Conservation (phyloP, 2,797 vertebrate species). For the Falco columbarius region DNA sequence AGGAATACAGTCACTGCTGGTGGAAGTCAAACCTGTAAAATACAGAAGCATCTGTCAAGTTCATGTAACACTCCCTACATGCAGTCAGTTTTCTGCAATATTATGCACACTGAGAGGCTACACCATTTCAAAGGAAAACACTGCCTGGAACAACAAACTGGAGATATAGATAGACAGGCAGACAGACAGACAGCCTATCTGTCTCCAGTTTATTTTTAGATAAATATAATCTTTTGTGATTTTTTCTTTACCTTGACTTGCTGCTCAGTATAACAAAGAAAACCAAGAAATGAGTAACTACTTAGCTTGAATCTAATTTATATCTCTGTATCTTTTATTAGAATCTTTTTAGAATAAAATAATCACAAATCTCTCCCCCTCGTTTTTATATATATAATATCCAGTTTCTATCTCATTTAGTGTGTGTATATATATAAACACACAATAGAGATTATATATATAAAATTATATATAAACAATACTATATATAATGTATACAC, state of each 20-base stretch:
- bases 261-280: too few species aligned
- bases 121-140: not conserved
- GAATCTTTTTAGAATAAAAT: too few species aligned
- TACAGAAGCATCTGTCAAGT: not conserved
- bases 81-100: not conserved
- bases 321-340: too few species aligned
- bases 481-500: not conserved
- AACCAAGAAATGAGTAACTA: too few species aligned
- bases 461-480: not conserved
- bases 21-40: conserved; percentile 52
- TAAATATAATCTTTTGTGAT: too few species aligned
- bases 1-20: not conserved
- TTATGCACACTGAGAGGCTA: not conserved
- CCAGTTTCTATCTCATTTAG: not conserved
- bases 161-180: not conserved
- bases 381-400: not conserved
- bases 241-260: too few species aligned
- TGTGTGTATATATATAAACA: not conserved
- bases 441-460: not conserved
- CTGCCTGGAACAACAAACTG: not conserved
- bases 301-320: too few species aligned
- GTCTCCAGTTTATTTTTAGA: not conserved
- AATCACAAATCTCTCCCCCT: not conserved
- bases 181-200: rapidly evolving
- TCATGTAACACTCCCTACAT: not conserved